Evolutionary conservation across 1,140 invertebrate genomes (phyloP).

Genomic region (Bombus haemorrhoidalis): DNA sequence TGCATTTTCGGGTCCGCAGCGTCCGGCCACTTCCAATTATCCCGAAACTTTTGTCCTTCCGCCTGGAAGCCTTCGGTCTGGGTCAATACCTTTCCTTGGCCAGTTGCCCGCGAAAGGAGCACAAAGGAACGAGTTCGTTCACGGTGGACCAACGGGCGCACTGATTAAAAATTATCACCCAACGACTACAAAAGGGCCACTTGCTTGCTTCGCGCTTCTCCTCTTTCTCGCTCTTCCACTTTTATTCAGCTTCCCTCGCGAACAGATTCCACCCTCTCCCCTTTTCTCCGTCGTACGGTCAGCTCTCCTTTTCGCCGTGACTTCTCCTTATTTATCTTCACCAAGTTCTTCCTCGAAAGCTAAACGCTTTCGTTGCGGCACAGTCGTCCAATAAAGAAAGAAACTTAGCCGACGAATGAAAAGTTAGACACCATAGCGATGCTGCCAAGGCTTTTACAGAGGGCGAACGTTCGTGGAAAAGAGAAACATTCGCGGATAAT

Average conservation of each 20-base stretch:
- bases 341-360: conserved; percentile 49
- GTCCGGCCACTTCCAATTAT: conserved; percentile 69
- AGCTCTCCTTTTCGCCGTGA: conserved; percentile 25
- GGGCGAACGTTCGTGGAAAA: not conserved
- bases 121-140: conserved; percentile 67
- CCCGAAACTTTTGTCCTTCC: conserved; percentile 70
- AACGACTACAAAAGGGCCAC: conserved; percentile 71
- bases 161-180: conserved; percentile 78
- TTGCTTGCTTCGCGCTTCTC: conserved; percentile 49
- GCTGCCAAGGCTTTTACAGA: not conserved
- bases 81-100: conserved; percentile 61
- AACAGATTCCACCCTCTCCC: not conserved
- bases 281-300: conserved; percentile 13
- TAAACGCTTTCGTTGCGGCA: conserved; percentile 62
- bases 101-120: conserved; percentile 59
- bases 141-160: conserved; percentile 67
- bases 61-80: conserved; percentile 35
- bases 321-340: conserved; percentile 67
- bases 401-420: conserved; percentile 73
- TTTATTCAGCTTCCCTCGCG: not conserved
- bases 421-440: conserved; percentile 56
- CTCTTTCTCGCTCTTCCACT: conserved; percentile 15
- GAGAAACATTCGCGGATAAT: not conserved
- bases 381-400: conserved; percentile 30
- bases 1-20: conserved; percentile 61